Conservation (phyloP, 2,113 vertebrate genomes). For the Nothobranchius furzeri region DNA sequence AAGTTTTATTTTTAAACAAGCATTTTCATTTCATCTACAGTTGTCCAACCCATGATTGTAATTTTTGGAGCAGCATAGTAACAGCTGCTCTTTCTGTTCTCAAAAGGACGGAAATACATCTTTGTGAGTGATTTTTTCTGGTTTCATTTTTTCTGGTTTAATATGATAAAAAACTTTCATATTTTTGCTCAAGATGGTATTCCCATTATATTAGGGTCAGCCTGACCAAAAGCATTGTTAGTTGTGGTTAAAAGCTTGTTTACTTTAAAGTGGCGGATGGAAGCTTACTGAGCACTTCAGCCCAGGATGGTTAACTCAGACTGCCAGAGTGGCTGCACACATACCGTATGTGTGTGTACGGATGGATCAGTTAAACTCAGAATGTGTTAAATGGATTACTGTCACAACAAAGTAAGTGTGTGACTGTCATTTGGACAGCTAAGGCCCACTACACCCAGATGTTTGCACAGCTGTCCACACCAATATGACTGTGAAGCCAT, state of each 20-base stretch:
- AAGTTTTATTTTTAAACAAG: no score
- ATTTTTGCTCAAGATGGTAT: no score
- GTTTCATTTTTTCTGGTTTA: no score
- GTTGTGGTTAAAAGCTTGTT: not conserved
- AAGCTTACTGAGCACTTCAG: conserved; percentile 11
- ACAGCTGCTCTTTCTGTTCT: no score
- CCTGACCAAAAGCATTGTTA: not conserved
- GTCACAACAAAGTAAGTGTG: conserved; percentile 49
- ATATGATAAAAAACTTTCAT: no score
- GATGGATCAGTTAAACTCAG: conserved; percentile 35
- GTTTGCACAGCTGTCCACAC: conserved; percentile 59
- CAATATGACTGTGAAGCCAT: conserved; percentile 47
- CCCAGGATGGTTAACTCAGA: conserved; percentile 17
- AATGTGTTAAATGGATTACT: conserved; percentile 43
- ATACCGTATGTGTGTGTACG: conserved; percentile 19
- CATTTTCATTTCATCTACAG: no score
- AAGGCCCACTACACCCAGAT: conserved; percentile 45
- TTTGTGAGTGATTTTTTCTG: no score
- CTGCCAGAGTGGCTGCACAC: conserved; percentile 33
- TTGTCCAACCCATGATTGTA: no score
- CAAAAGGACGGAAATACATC: no score
- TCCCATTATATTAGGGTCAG: not conserved
- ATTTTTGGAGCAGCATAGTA: no score
- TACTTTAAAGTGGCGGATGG: conserved; percentile 20
- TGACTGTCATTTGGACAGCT: conserved; percentile 55